Evolutionary conservation across 2,113 vertebrate genomes (phyloP), one percentile per base, ranked within the genome.

Genomic region (Gobius niger): DNA sequence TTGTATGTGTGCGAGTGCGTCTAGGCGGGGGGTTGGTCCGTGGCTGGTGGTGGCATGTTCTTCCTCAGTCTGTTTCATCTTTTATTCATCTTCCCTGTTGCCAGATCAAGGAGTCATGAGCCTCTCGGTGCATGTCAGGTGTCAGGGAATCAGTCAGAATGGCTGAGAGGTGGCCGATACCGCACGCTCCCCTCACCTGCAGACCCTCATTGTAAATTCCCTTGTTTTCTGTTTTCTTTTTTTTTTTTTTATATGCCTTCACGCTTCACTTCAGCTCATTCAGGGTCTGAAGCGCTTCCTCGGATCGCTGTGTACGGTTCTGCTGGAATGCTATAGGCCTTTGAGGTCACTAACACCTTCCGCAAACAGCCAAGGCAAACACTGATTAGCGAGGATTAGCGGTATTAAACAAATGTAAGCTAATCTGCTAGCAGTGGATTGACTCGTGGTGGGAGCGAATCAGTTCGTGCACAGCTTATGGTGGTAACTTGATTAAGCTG

Each of bases 21-120:
- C 73, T 71, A 49, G 73, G 54, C 66, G 50, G 77, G 54, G 71
- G 60, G 52, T 63, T 18, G 14, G 41, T 78, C 73, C 24, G 76
- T 77, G 72, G 81, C 70, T 79, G 79, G 83, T 68, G 85, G 86
- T 78, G 87, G 75, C 87, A 82, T 85, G 85, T 85, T 90, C 87
- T 83, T 81, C 78, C 78, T 1, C 6, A 87, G 85, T 90, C 87
- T 86, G 81, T 91, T 90, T 88, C 83, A 90, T 90, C 88, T 91
- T 90, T 91, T 90, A 90, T 91, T 90, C 90, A 90, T 87, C 82
- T 68, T 74, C 0, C 62, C 87, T 86, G 88, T 75, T 82, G 84
- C 72, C 68, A 85, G 89, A 91, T 91, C 84, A 91, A 90, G 87
- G 85, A 88, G 84, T 77, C 84, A 44, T 79, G 81, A 47, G 88